Evolutionary conservation across 2,797 vertebrate species (phyloP), one percentile per base, ranked within the genome.

Genomic region (Argya squamiceps): DNA sequence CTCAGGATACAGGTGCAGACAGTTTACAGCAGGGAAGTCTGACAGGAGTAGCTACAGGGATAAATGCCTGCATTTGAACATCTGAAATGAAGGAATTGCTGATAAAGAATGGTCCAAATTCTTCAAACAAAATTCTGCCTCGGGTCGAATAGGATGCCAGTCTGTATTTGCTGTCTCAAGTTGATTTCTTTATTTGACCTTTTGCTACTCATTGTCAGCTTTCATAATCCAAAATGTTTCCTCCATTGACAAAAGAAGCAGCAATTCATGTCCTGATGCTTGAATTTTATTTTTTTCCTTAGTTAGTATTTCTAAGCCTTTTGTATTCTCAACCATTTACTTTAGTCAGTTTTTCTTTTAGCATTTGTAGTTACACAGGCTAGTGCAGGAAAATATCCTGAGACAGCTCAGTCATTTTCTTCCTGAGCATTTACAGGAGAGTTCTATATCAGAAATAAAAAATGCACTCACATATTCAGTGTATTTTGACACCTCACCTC

Each of bases 11-110:
- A 94, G 95, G 82, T 96, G 92, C 88, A 89, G 90, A 95, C 71
- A 83, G 74, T 96, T 97, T 96, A 93, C 63, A 53, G 92, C 80
- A 83, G 92, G 75, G 75, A 84, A 91, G 47, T 52, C 85, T 96
- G 96, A 97, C 95, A 96, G 93, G 46, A 83, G 68, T 95, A 96
- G 94, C 97, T 92, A 75, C 77, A 60, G 84, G 93, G 92, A 73
- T 85, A 92, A 97, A 96, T 96, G 80, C 93, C 93, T 93, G 69
- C 68, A 80, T 96, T 95, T 94, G 83, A 96, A 95, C 93, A 90
- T 95, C 91, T 96, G 95, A 92, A 97, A 89, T 88, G 68, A 92
- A 93, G 95, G 89, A 89, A 71, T 86, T 92, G 53, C 96, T 95
- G 96, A 96, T 96, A 94, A 96, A 95, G 88, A 82, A 91, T 73